Evolutionary conservation across 2,113 vertebrate genomes (phyloP), one percentile per base, ranked within the genome.

Genomic region (Ariopsis seemanni): DNA sequence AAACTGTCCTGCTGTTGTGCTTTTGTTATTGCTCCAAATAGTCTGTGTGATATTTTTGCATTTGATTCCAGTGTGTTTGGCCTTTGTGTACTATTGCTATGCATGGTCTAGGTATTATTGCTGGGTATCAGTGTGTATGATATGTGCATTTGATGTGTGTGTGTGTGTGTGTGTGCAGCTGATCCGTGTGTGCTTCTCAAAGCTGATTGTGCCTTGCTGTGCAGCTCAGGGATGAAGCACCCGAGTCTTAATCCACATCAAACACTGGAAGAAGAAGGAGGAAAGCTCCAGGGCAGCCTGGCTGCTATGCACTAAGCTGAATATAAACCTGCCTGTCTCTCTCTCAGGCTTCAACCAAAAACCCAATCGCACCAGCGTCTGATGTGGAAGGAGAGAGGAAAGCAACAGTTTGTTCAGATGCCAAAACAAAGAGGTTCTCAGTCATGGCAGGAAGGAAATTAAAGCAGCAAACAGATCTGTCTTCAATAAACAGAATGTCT

Each of bases 191-290:
- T 50, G 62, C 53, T 78, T 87, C 55, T 77, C 57, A 86, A 84
- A 88, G 53, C 69, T 86, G 83, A 79, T 63, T 80, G 55, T 84
- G 85, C 71, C 87, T 78, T 63, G 87, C 88, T 87, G 88, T 83
- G 87, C 90, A 57, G 78, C 77, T 81, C 80, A 75, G 53, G 81
- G 84, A 62, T 84, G 88, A 83, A 88, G 86, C 82, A 85, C 77
- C 88, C 83, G 58, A 82, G 82, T 85, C 88, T 58, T 91, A 84
- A 88, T 90, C 83, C 85, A 88, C 90, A 91, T 91, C 88, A 91
- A 90, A 91, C 86, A 87, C 48, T 77, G 71, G 30, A 78, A 75
- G 69, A 88, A 74, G 60, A 84, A 78, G 82, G 53, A 88, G 77
- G 58, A 86, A 74, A 82, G 22, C 87, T 83, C 85, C 57, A 48